Evolutionary conservation across 2,113 vertebrate genomes (phyloP), one percentile per base, ranked within the genome.

Genomic region (Sprattus sprattus): DNA sequence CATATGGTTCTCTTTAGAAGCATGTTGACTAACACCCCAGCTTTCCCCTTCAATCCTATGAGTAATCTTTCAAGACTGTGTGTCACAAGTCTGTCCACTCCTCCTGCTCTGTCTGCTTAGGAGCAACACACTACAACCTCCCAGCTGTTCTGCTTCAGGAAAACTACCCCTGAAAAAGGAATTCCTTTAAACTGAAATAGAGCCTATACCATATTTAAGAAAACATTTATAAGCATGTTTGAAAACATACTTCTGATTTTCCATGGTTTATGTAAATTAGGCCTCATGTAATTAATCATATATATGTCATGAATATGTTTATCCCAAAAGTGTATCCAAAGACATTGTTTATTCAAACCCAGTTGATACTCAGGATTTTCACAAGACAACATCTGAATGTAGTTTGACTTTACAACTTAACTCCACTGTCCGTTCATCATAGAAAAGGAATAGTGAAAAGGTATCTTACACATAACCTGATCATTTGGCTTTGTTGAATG

Each of bases 1-100:
- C 91, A 94, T 91, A 91, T 94, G 93, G 90, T 83, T 93, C 47
- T 92, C 88, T 83, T 93, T 93, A 93, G 86, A 75, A 83, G 84
- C 88, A 13, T 86, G 89, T 90, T 91, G 90, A 89, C 90, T 91
- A 90, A 85, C 86, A 83, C 89, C 82, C 32, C 6, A 64, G 50
- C 39, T 49, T 49, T 78, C 71, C 46, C 71, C 46, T 78, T 49
- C 67, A 47, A 44, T 67, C 86, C 50, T 16, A 46, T 80, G 87
- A 87, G 82, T 86, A 67, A 44, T 86, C 50, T 52, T 82, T 88
- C 81, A 32, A 45, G 83, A 89, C 89, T 81, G 25, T 45, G 80
- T 86, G 54, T 52, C 81, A 87, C 81, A 32, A 82, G 82, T 89
- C 85, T 75, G 45, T 22, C 6, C 78, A 57, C 81, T 84, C 87